phyloP scores from a whole-genome alignment of 2,888 invertebrate species.

The Platerodrilus igneus region DNA sequence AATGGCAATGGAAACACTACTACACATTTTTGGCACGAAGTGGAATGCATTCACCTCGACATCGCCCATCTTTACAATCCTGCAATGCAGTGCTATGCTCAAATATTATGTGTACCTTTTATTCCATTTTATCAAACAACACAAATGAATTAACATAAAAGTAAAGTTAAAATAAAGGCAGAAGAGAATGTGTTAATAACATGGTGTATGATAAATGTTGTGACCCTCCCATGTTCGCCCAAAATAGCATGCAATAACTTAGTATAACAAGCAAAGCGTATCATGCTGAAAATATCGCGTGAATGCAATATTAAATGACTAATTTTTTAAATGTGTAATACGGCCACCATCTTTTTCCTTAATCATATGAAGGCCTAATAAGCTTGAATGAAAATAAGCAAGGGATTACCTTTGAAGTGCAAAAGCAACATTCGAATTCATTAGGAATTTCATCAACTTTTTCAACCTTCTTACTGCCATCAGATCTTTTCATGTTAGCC shows the following conservation, averaged over 20 bases:
- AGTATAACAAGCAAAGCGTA: too few species aligned
- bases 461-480: constrained; percentile 53
- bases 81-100: constrained; percentile 40
- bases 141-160: constrained; percentile 21
- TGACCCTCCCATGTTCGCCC: neutral
- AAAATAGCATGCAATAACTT: neutral
- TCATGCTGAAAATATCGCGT: too few species aligned
- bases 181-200: too few species aligned
- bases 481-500: constrained; percentile 59
- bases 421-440: constrained; percentile 97
- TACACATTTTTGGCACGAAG: constrained; percentile 57
- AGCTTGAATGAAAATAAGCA: constrained; percentile 7
- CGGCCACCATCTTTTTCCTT: neutral
- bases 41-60: constrained; percentile 59
- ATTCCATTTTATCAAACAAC: too few species aligned
- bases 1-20: constrained; percentile 36
- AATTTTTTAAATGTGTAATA: neutral
- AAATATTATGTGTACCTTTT: constrained; percentile 16
- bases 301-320: constrained; percentile 9
- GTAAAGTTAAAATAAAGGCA: constrained; percentile 20
- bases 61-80: constrained; percentile 46
- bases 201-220: constrained; percentile 13
- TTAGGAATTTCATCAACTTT: constrained; percentile 84
- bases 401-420: constrained; percentile 81
- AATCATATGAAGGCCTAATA: neutral